Evolutionary conservation across 2,113 vertebrate genomes (phyloP).

Genomic region (Pipa parva): DNA sequence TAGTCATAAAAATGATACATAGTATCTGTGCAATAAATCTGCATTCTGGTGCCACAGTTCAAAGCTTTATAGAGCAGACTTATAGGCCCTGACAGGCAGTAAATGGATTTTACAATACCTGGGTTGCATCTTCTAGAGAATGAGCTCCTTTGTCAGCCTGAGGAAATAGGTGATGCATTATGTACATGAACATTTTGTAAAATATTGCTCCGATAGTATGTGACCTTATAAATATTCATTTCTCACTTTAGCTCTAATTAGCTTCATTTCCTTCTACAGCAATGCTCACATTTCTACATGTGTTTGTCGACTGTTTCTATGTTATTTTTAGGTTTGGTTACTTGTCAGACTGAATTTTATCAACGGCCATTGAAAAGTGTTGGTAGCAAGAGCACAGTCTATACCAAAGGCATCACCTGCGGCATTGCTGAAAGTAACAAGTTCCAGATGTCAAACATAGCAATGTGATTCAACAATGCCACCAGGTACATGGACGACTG

Average conservation of each 20-base stretch:
- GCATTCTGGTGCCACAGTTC: background rate
- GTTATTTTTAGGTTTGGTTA: conserved; percentile 26
- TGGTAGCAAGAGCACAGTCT: conserved; percentile 18
- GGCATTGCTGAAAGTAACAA: background rate
- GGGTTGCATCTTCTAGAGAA: background rate
- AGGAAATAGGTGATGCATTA: background rate
- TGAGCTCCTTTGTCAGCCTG: background rate
- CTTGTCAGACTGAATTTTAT: conserved; percentile 27
- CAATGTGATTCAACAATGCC: conserved; percentile 31
- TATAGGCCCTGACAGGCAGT: background rate
- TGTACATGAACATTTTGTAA: background rate
- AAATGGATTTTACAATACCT: conserved; percentile 2
- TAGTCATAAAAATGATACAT: background rate
- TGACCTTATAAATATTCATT: background rate
- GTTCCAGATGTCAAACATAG: conserved; percentile 10
- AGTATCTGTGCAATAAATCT: background rate
- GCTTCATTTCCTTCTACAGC: background rate
- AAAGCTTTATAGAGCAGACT: background rate
- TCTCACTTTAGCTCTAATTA: background rate
- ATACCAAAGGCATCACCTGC: background rate
- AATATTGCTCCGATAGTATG: background rate
- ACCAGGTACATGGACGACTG: background rate
- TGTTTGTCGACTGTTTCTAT: background rate
- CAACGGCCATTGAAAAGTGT: conserved; percentile 31
- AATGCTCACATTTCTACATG: background rate